A percentile compares a stretch with the other conserved stretches of the same genome.
These are phyloP conservation scores for Dysidea cf. avara DNA, from an alignment of 37 sponge, comb jelly and placozoan species.

Conservation along the genomic window DNA sequence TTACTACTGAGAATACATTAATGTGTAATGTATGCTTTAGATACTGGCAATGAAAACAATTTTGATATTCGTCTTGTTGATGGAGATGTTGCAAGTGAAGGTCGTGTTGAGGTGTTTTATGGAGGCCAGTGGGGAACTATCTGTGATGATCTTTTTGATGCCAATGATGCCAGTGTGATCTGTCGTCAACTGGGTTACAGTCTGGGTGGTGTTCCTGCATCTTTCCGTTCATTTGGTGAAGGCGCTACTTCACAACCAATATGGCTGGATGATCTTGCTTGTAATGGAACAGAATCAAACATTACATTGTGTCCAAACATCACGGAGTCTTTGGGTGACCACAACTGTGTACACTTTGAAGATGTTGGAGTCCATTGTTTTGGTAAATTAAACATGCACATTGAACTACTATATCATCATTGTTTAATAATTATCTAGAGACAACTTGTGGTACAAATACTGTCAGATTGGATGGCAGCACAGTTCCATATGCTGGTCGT, in stretches of 20 bases:
- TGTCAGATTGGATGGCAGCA: not conserved
- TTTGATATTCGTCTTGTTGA: slow-evolving; percentile 8
- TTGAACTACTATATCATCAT: not conserved
- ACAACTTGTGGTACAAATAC: not conserved
- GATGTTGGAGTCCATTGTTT: slow-evolving; percentile 23
- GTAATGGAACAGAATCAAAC: slow-evolving; percentile 15
- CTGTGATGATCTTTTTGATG: slow-evolving; percentile 22
- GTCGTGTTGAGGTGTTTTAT: slow-evolving; percentile 19
- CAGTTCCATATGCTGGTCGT: not conserved
- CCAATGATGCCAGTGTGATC: slow-evolving; percentile 29
- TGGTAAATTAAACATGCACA: not conserved
- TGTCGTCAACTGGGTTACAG: slow-evolving; percentile 50
- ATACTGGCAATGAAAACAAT: too few species aligned
- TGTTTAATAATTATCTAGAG: not conserved
- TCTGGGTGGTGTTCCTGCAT: not conserved
- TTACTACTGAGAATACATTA: too few species aligned
- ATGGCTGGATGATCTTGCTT: slow-evolving; percentile 5
- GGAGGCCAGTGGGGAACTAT: slow-evolving; percentile 30
- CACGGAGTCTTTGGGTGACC: not conserved
- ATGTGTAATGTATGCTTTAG: too few species aligned
- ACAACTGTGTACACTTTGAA: slow-evolving; percentile 34
- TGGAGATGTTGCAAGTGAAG: slow-evolving; percentile 14
- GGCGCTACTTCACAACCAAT: not conserved
- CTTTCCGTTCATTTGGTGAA: not conserved
- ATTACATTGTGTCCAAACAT: slow-evolving; percentile 4